These are phyloP conservation scores for Leucoma salicis DNA, from an alignment of 2,888 invertebrate species.

Conservation along the genomic window DNA sequence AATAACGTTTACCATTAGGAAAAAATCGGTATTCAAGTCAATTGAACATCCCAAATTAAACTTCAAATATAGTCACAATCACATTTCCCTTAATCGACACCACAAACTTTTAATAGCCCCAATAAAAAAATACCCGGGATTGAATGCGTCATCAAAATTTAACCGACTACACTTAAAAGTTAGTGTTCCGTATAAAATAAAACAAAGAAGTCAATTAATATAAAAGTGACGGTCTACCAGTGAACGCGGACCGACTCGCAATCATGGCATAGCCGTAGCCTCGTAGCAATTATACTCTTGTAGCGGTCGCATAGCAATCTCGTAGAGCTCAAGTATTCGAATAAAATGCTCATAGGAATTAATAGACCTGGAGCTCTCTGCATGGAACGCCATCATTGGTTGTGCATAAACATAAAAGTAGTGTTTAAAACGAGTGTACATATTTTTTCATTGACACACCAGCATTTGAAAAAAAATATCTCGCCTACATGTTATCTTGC, in stretches of 20 bases:
- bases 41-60: conserved; percentile 7
- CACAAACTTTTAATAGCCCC: conserved; percentile 41
- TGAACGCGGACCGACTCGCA: conserved; percentile 34
- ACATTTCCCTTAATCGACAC: conserved; percentile 17
- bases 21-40: too few relatives aligned
- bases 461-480: too few relatives aligned
- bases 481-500: too few relatives aligned
- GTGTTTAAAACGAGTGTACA: too few relatives aligned
- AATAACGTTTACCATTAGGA: too few relatives aligned
- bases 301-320: conserved; percentile 44
- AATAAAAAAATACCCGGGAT: conserved; percentile 45
- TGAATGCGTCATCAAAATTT: conserved; percentile 43
- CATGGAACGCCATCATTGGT: background rate
- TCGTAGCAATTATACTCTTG: conserved; percentile 59
- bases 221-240: conserved; percentile 43
- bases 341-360: conserved; percentile 37
- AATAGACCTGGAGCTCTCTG: conserved; percentile 5
- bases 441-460: too few relatives aligned
- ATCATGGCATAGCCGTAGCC: conserved; percentile 46
- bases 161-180: conserved; percentile 37
- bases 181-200: conserved; percentile 38
- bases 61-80: conserved; percentile 17
- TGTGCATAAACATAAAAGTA: too few relatives aligned
- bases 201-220: conserved; percentile 62
- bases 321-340: conserved; percentile 37